phyloP scores from a whole-genome alignment of 2,888 invertebrate species.

The Merodon equestris region DNA sequence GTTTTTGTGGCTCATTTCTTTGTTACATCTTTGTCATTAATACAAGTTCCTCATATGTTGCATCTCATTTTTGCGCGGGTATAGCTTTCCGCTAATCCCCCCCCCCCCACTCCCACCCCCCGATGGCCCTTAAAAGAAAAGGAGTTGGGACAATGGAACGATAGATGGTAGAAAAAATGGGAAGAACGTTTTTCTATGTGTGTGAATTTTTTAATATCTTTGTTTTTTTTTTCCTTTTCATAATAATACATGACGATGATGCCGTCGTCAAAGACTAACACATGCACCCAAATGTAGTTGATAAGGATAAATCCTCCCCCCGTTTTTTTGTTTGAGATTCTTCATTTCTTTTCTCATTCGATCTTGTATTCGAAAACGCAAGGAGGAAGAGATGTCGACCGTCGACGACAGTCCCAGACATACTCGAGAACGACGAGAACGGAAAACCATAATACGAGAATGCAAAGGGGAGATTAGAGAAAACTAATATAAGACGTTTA shows the following conservation, averaged over 20 bases:
- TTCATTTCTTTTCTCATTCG: slow-evolving; percentile 66
- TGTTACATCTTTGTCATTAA: slow-evolving; percentile 42
- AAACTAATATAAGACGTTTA: slow-evolving; percentile 1
- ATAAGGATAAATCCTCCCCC: slow-evolving; percentile 67
- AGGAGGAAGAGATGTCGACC: slow-evolving; percentile 12
- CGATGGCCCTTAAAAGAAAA: slow-evolving; percentile 24
- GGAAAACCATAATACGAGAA: slow-evolving; percentile 2
- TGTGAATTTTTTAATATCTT: slow-evolving; percentile 64
- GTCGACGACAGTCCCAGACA: slow-evolving; percentile 4
- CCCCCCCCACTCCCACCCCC: slow-evolving; percentile 29
- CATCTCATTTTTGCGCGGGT: slow-evolving; percentile 50
- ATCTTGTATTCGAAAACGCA: slow-evolving; percentile 67
- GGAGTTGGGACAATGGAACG: slow-evolving; percentile 62
- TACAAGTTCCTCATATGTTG: slow-evolving; percentile 41
- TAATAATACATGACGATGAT: slow-evolving; percentile 37
- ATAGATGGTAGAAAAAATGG: slow-evolving; percentile 59
- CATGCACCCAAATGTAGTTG: slow-evolving; percentile 63
- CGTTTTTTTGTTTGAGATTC: slow-evolving; percentile 52
- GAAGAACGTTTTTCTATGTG: slow-evolving; percentile 44
- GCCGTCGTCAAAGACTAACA: slow-evolving; percentile 57
- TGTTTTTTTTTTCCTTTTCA: slow-evolving; percentile 5
- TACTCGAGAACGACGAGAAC: slow-evolving; percentile 37
- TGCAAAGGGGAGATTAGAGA: slow-evolving; percentile 16
- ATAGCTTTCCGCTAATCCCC: slow-evolving; percentile 1
- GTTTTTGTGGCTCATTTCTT: slow-evolving; percentile 3